Percentiles rank a stretch among this genome's conserved stretches.
Evolutionary conservation across 2,888 invertebrate species (phyloP).

Genomic region (Adelphocoris suturalis): DNA sequence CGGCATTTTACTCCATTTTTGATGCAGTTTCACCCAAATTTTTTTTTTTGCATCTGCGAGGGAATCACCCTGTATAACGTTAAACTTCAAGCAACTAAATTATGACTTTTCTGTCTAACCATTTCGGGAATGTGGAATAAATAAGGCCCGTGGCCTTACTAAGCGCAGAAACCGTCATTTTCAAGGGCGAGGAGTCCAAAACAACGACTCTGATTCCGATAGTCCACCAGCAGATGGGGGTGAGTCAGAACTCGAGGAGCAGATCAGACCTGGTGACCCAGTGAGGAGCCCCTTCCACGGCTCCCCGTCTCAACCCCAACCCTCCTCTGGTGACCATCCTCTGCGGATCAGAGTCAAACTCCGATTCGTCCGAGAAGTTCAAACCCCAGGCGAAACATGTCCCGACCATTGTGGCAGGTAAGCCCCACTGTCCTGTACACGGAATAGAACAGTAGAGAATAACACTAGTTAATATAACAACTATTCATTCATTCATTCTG

Average conservation of each 20-base stretch:
- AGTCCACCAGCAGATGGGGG: too few relatives aligned
- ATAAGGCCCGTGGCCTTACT: neutral
- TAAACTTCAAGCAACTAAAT: too few relatives aligned
- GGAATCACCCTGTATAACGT: too few relatives aligned
- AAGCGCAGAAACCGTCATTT: neutral
- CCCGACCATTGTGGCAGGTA: constrained; percentile 65
- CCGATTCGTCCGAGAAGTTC: constrained; percentile 6
- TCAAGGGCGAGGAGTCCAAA: neutral
- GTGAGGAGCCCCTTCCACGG: constrained; percentile 29
- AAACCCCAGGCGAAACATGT: constrained; percentile 33
- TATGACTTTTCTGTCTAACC: too few relatives aligned
- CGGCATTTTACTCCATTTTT: too few relatives aligned
- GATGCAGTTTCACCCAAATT: too few relatives aligned
- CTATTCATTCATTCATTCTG: too few relatives aligned
- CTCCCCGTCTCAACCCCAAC: neutral
- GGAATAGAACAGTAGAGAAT: too few relatives aligned
- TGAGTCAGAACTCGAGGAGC: neutral
- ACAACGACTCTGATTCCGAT: constrained; percentile 3
- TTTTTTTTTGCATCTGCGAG: too few relatives aligned
- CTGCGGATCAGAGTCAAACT: constrained; percentile 2
- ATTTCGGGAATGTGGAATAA: too few relatives aligned
- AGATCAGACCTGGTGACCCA: constrained; percentile 54
- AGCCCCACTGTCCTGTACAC: too few relatives aligned
- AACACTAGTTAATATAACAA: too few relatives aligned
- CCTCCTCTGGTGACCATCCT: neutral